These are phyloP conservation scores for Gallinago undulata DNA, from an alignment of 2,113 vertebrate species.

Conservation along the genomic window DNA sequence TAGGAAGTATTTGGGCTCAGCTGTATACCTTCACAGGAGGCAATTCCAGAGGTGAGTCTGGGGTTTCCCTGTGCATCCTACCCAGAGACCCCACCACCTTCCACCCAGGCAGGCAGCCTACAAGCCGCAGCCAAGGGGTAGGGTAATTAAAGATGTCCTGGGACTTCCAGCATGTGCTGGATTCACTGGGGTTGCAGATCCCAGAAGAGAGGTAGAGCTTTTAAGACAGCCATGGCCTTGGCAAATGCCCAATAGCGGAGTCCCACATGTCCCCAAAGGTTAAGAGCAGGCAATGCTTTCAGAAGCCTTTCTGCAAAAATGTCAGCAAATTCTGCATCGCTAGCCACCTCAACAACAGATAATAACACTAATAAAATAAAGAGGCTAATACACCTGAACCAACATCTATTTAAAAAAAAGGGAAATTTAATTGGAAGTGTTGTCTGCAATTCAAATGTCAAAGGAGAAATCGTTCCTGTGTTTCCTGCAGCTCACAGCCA, in stretches of 20 bases:
- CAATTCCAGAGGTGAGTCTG: background rate
- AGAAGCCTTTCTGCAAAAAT: background rate
- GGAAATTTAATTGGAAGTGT: background rate
- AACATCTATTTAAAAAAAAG: background rate
- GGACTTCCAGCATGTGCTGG: background rate
- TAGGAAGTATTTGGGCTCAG: background rate
- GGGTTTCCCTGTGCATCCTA: background rate
- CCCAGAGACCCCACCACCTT: background rate
- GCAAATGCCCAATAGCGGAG: background rate
- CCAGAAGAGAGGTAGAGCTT: background rate
- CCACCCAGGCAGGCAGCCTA: background rate
- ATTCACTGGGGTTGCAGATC: background rate
- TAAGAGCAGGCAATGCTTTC: background rate
- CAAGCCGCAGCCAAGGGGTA: background rate
- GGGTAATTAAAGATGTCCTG: background rate
- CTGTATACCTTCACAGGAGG: background rate
- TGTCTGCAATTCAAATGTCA: conserved; percentile 30
- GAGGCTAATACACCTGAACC: background rate
- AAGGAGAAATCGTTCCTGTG: background rate
- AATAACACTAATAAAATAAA: conserved; percentile 10
- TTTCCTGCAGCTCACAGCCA: background rate
- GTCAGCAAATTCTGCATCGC: background rate
- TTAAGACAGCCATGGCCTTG: background rate
- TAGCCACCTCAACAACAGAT: background rate
- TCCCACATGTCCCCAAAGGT: background rate